Evolutionary conservation across 2,888 invertebrate genomes (phyloP), one percentile per base, ranked within the genome.

Genomic region (Osmoderma eremita): DNA sequence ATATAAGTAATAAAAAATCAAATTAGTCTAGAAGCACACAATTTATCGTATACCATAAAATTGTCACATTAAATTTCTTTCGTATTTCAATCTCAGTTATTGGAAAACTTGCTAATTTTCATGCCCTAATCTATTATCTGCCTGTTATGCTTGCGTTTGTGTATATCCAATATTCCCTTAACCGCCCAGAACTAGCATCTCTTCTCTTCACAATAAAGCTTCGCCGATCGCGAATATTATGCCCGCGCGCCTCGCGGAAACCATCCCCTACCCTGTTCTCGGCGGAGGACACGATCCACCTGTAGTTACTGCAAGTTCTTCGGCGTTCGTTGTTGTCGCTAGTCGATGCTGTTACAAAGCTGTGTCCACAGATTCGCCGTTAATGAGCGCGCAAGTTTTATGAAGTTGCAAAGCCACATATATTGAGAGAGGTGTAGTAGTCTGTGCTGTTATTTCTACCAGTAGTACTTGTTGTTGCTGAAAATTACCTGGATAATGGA

Each of bases 291-390:
- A 18, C 17, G 38, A 53, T 53, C 53, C 53, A 53, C 53, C 53
- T 53, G 53, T 53, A 53, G 53, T 53, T 53, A 53, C 53, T 42
- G 15, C n/a, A 53, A 53, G 53, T 53, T 53, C 53, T 38, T 53
- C 53, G 10, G 53, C 12, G 53, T 24, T 15, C 53, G 38, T 38
- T 38, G 53, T 38, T 36, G 38, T 53, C 17, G 17, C 24, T 36
- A 17, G 53, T 53, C 53, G 53, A 53, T 18, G 10, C 38, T 53
- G 10, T 10, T 30, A 38, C 24, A 53, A 39, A 38, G 15, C 38
- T 38, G 18, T 30, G 30, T 38, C 17, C 38, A 18, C 17, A 53
- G 38, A 18, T 53, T 53, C 12, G 12, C 18, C 6, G 30, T 30
- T 30, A 50, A 24, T 24, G 24, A 53, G 20, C 38, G 53, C 53